Evolutionary conservation across 2,888 invertebrate species (phyloP).

Genomic region (Taenaris catops): DNA sequence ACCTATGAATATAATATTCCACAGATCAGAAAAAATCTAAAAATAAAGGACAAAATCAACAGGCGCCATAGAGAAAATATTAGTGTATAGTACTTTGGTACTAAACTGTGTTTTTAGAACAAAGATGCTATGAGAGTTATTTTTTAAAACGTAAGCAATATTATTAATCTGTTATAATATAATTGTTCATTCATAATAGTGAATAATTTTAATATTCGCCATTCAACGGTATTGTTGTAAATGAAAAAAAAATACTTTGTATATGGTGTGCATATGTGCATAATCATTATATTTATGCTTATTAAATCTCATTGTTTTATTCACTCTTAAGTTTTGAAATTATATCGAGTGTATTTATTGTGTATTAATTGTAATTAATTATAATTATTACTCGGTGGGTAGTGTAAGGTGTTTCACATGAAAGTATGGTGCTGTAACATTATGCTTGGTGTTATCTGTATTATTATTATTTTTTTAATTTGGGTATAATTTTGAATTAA

Average conservation of each 20-base stretch:
- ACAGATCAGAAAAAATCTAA: slow-evolving; percentile 15
- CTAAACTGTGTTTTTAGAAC: slow-evolving; percentile 11
- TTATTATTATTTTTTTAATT: too few species aligned
- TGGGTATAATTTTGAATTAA: slow-evolving; percentile 1
- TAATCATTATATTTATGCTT: slow-evolving; percentile 11
- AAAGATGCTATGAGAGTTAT: slow-evolving; percentile 28
- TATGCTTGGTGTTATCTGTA: slow-evolving; percentile 8
- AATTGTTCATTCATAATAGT: slow-evolving; percentile 12
- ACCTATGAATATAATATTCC: neutral
- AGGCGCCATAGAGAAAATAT: slow-evolving; percentile 8
- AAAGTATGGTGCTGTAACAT: slow-evolving; percentile 14
- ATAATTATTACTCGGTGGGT: slow-evolving; percentile 20
- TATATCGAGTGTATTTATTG: slow-evolving; percentile 27
- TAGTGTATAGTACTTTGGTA: slow-evolving; percentile 6
- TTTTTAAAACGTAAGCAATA: slow-evolving; percentile 42
- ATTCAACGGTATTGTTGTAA: slow-evolving; percentile 6
- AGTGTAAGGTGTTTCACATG: slow-evolving; percentile 20
- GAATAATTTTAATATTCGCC: slow-evolving; percentile 4
- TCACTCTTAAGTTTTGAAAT: slow-evolving; percentile 20
- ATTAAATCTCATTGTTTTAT: slow-evolving; percentile 26
- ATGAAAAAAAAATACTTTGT: slow-evolving; percentile 9
- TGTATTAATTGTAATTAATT: slow-evolving; percentile 16
- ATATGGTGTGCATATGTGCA: slow-evolving; percentile 8
- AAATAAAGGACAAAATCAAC: slow-evolving; percentile 31
- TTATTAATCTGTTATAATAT: slow-evolving; percentile 33